Evolutionary conservation across 2,797 vertebrate species (phyloP).

Genomic region (Anisognathus igniventris): DNA sequence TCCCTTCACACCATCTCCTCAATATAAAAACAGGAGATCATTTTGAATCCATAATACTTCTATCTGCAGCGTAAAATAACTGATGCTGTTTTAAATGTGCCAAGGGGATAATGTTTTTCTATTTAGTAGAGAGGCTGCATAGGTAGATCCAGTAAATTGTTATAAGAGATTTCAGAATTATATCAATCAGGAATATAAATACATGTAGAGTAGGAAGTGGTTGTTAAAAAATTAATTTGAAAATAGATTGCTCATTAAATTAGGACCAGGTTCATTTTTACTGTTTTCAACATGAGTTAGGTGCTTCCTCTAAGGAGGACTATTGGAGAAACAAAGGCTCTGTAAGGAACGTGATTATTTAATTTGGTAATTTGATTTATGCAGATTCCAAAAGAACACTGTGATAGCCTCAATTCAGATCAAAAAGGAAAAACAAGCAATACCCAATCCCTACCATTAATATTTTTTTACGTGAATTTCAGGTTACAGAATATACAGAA

Average conservation of each 20-base stretch:
- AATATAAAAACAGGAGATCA: neutral
- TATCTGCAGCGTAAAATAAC: neutral
- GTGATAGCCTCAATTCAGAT: neutral
- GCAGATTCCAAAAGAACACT: neutral
- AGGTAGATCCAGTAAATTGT: neutral
- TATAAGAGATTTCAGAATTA: neutral
- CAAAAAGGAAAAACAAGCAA: neutral
- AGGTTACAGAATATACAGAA: neutral
- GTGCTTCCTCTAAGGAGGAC: neutral
- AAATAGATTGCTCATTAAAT: neutral
- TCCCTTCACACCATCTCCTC: neutral
- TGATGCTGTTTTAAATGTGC: neutral
- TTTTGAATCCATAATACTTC: neutral
- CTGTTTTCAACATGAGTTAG: neutral
- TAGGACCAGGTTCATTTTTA: neutral
- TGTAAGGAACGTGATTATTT: neutral
- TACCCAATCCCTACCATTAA: neutral
- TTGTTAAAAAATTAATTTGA: neutral
- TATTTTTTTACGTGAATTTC: neutral
- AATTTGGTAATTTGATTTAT: neutral
- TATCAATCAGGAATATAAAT: neutral
- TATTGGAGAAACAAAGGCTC: neutral
- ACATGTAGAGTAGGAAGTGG: neutral
- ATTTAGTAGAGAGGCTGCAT: neutral
- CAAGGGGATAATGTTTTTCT: neutral